Percentiles rank a stretch among this genome's conserved stretches.
These are phyloP conservation scores for Neoseiulus cucumeris DNA, from an alignment of 1,140 invertebrate genomes.

Conservation along the genomic window DNA sequence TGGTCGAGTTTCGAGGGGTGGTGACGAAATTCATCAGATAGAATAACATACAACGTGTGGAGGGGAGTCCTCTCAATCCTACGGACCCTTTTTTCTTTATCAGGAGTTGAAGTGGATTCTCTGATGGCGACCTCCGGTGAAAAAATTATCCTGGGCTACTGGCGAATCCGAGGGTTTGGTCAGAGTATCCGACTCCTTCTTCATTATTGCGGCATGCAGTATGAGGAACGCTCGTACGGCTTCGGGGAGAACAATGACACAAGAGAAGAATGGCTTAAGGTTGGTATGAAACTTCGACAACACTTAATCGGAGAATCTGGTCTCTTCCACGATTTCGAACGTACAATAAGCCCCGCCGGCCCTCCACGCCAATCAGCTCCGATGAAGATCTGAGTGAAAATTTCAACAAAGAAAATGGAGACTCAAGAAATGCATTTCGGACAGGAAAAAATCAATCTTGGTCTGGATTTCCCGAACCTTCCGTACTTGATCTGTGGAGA, in stretches of 20 bases:
- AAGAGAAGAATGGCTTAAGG: constrained; percentile 20
- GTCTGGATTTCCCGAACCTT: constrained; percentile 26
- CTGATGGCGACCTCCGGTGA: no score
- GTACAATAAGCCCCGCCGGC: constrained; percentile 27
- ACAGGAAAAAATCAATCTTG: constrained; percentile 22
- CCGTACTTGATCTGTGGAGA: constrained; percentile 21
- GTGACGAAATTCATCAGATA: no score
- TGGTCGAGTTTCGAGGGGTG: no score
- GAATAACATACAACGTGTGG: no score
- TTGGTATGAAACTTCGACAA: no score
- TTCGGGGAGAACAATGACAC: constrained; percentile 19
- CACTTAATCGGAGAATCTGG: no score
- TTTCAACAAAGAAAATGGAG: constrained; percentile 19
- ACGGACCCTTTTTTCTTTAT: no score
- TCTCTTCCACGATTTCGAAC: constrained; percentile 49
- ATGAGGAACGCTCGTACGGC: constrained; percentile 37
- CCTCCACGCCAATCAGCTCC: no score
- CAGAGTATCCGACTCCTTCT: constrained; percentile 51
- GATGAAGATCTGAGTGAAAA: no score
- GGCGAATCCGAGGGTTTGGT: constrained; percentile 41
- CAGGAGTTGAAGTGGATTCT: no score
- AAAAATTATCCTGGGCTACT: constrained; percentile 32
- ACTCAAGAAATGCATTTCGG: constrained; percentile 21
- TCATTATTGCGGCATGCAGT: constrained; percentile 42
- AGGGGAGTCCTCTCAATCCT: no score